Percentiles rank a stretch among this genome's conserved stretches.
These are phyloP conservation scores for Rhamphomyia laevipes DNA, from an alignment of 2,888 invertebrate species.

Conservation along the genomic window DNA sequence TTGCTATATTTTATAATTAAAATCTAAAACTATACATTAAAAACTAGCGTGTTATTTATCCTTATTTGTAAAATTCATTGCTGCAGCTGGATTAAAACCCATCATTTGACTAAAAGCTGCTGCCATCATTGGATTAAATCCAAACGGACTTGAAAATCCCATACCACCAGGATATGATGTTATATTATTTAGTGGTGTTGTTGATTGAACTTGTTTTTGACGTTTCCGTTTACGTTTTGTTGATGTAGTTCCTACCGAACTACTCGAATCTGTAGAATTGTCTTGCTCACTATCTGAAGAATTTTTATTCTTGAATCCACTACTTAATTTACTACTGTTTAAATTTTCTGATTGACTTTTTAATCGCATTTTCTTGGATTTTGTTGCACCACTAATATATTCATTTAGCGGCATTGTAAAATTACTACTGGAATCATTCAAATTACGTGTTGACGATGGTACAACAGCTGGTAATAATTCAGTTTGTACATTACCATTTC, in stretches of 20 bases:
- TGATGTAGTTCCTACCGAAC: not conserved
- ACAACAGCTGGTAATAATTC: not conserved
- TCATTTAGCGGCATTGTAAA: not conserved
- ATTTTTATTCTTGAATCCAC: too few relatives aligned
- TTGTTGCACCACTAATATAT: not conserved
- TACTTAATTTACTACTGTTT: not conserved
- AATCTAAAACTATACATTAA: too few relatives aligned
- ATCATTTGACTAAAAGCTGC: not conserved
- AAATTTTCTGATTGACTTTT: not conserved
- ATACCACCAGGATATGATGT: not conserved
- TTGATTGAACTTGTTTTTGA: not conserved
- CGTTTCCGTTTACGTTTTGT: not conserved
- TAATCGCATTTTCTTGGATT: not conserved
- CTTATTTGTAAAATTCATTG: not conserved
- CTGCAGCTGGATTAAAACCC: not conserved
- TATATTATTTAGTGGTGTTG: not conserved
- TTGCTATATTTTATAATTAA: too few relatives aligned
- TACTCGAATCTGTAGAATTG: not conserved
- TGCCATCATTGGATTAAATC: not conserved
- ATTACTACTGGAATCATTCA: too few relatives aligned
- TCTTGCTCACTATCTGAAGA: not conserved
- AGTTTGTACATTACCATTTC: not conserved
- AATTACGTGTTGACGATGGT: not conserved
- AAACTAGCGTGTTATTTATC: too few relatives aligned
- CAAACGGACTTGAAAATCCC: not conserved